A percentile compares a stretch with the other conserved stretches of the same genome.
phyloP scores from a whole-genome alignment of 1,140 invertebrate species.

The Polypedilum pembai region DNA sequence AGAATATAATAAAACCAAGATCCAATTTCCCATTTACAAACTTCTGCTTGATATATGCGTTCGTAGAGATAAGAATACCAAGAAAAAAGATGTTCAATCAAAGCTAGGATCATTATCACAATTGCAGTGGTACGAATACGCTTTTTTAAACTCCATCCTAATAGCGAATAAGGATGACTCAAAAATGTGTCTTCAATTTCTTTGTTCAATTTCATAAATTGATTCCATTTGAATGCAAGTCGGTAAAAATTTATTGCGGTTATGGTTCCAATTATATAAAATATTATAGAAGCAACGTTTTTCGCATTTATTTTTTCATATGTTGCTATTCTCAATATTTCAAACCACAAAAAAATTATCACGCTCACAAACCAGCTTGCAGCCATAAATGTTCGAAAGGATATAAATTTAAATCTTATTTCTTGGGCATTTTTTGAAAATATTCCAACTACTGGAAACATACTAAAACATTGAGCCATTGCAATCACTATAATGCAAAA shows the following conservation, averaged over 20 bases:
- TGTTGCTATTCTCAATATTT: conserved; percentile 34
- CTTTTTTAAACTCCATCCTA: conserved; percentile 32
- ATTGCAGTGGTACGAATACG: conserved; percentile 36
- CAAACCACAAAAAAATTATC: conserved; percentile 32
- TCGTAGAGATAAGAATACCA: conserved; percentile 34
- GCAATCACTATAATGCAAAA: conserved; percentile 36
- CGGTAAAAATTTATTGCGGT: conserved; percentile 35
- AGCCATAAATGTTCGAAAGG: conserved; percentile 34
- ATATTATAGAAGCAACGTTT: conserved; percentile 39
- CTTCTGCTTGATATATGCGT: conserved; percentile 33
- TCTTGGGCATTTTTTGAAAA: conserved; percentile 34
- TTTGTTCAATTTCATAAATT: conserved; percentile 37
- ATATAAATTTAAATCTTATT: conserved; percentile 35
- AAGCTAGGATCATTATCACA: conserved; percentile 35
- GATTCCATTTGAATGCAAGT: conserved; percentile 37
- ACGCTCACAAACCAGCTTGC: conserved; percentile 35
- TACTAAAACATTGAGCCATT: conserved; percentile 37
- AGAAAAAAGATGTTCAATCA: conserved; percentile 33
- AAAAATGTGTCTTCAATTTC: conserved; percentile 36
- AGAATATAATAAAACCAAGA: conserved; percentile 35
- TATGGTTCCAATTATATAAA: conserved; percentile 34
- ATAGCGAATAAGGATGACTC: conserved; percentile 35
- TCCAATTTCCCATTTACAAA: conserved; percentile 31
- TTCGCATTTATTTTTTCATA: conserved; percentile 38
- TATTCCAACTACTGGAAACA: conserved; percentile 37